Conservation (phyloP, 2,888 invertebrate species). For the Dusona sp. region DNA sequence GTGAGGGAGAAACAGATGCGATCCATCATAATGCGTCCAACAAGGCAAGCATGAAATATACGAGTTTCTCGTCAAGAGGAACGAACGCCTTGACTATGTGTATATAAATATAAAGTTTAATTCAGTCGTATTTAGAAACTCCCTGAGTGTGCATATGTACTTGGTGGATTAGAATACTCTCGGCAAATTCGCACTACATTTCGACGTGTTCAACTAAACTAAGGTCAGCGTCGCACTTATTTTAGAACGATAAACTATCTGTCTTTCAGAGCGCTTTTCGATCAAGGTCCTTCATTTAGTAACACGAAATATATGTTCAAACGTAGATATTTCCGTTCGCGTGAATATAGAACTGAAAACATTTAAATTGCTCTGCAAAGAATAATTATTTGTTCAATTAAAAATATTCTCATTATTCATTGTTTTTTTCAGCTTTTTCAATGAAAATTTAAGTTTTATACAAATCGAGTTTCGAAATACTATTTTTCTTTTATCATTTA, state of each 20-base stretch:
- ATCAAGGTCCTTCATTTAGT: slow-evolving; percentile 49
- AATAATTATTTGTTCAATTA: not conserved
- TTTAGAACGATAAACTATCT: slow-evolving; percentile 58
- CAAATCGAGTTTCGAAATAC: too few species aligned
- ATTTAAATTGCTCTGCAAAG: not conserved
- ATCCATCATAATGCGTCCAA: slow-evolving; percentile 59
- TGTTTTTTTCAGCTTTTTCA: not conserved
- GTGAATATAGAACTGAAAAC: not conserved
- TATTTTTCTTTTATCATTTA: too few species aligned
- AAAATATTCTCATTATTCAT: not conserved
- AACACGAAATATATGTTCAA: not conserved
- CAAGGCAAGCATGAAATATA: slow-evolving; percentile 44
- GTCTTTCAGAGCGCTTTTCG: slow-evolving; percentile 33
- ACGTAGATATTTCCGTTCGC: not conserved
- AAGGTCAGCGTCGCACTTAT: slow-evolving; percentile 64
- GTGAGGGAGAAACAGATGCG: slow-evolving; percentile 41
- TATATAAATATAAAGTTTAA: slow-evolving; percentile 2
- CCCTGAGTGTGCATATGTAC: not conserved
- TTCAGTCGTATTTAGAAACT: not conserved
- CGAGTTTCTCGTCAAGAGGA: slow-evolving; percentile 44
- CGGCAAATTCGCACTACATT: slow-evolving; percentile 16
- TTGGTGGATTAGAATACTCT: slow-evolving; percentile 37
- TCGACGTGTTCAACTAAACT: slow-evolving; percentile 31
- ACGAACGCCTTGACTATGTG: slow-evolving; percentile 14
- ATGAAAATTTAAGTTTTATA: not conserved